phyloP scores from a whole-genome alignment of 2,113 vertebrate genomes.

The Thermophis baileyi region DNA sequence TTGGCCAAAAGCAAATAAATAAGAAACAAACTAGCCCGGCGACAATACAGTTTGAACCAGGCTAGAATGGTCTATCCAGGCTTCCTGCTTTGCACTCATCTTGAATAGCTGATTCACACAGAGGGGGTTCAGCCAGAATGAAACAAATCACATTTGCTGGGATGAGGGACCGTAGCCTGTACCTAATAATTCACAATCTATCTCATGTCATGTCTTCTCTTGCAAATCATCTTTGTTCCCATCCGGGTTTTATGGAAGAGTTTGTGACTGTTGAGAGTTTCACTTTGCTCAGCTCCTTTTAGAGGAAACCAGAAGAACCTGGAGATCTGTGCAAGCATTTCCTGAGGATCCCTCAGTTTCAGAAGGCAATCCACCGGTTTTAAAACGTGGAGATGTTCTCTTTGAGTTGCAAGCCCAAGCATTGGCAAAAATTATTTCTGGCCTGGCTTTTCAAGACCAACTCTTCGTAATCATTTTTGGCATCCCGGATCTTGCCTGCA shows the following conservation, averaged over 20 bases:
- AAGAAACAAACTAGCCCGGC: background rate
- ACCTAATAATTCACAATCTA: background rate
- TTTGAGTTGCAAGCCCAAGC: background rate
- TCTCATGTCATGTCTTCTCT: background rate
- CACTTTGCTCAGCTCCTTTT: background rate
- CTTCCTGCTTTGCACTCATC: background rate
- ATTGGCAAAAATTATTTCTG: background rate
- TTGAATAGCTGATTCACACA: background rate
- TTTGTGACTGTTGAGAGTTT: background rate
- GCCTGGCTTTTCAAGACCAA: background rate
- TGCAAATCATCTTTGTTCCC: background rate
- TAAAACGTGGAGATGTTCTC: background rate
- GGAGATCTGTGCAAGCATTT: background rate
- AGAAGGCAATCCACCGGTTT: background rate
- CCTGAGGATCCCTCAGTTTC: background rate
- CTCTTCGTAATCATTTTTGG: constrained; percentile 11
- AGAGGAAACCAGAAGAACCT: background rate
- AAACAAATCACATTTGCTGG: background rate
- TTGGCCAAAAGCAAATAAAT: background rate
- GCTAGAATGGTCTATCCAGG: background rate
- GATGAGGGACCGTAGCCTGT: background rate
- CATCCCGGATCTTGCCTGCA: background rate
- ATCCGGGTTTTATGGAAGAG: background rate
- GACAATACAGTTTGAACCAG: background rate
- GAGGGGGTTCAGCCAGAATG: background rate